Evolutionary conservation across 2,113 vertebrate genomes (phyloP).

Genomic region (Thinocorus orbignyianus): DNA sequence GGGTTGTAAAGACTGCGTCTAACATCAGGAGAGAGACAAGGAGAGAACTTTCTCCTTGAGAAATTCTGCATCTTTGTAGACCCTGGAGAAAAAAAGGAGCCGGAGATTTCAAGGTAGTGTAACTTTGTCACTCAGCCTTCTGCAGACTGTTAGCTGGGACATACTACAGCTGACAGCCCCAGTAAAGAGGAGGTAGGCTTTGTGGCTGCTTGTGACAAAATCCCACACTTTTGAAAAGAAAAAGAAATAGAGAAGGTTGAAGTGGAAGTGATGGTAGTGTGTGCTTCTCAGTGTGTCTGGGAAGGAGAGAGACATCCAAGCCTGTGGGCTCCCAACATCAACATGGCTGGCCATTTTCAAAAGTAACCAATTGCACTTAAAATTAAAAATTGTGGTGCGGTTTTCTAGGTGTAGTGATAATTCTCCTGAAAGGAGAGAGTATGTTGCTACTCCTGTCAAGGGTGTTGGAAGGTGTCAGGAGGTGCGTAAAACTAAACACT

Average conservation of each 20-base stretch:
- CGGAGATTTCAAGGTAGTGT: background rate
- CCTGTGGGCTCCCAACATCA: background rate
- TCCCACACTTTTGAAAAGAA: background rate
- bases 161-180: background rate
- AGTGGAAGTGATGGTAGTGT: rapidly evolving
- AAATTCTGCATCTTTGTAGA: background rate
- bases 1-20: background rate
- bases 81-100: background rate
- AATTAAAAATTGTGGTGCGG: background rate
- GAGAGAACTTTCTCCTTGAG: too few species aligned
- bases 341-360: background rate
- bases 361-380: background rate
- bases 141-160: background rate
- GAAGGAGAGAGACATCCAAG: background rate
- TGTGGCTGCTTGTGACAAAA: background rate
- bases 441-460: background rate
- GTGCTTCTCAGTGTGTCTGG: background rate
- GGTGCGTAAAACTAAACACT: background rate
- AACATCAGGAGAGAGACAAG: background rate
- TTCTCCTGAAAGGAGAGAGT: background rate
- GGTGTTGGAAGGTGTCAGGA: background rate
- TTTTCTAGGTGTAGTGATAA: background rate
- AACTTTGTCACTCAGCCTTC: background rate
- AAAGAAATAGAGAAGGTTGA: background rate
- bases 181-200: background rate